Conservation (phyloP, 2,113 vertebrate species). For the Toxostoma redivivum region DNA sequence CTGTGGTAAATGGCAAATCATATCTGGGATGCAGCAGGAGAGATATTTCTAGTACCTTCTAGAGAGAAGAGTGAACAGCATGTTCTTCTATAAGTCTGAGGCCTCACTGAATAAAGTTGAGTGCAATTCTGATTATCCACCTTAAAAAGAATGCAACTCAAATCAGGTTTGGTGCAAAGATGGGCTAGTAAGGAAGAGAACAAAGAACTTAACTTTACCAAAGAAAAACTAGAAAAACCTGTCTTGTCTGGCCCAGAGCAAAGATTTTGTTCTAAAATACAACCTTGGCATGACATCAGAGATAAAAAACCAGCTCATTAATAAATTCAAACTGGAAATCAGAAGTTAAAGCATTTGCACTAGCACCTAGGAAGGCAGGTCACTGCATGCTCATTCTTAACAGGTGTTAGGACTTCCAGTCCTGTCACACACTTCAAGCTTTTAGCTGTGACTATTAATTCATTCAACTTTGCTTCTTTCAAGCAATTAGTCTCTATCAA, state of each 20-base stretch:
- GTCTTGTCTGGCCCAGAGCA: neutral
- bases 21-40: neutral
- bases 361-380: neutral
- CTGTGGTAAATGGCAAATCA: neutral
- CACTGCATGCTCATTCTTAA: neutral
- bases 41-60: neutral
- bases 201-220: neutral
- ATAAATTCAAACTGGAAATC: neutral
- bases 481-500: neutral
- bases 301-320: neutral
- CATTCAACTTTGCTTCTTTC: neutral
- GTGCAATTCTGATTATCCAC: neutral
- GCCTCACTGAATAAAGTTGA: neutral
- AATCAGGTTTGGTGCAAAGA: neutral
- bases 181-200: neutral
- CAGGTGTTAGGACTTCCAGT: neutral
- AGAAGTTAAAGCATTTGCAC: neutral
- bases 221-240: neutral
- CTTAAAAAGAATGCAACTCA: neutral
- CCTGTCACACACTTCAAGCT: neutral
- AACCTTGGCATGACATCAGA: neutral
- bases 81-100: neutral
- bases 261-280: neutral
- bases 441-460: neutral
- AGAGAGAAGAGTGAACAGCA: neutral